Evolutionary conservation across 1,140 invertebrate species (phyloP), one percentile per base, ranked within the genome.

Genomic region (Leptopilina clavipes): DNA sequence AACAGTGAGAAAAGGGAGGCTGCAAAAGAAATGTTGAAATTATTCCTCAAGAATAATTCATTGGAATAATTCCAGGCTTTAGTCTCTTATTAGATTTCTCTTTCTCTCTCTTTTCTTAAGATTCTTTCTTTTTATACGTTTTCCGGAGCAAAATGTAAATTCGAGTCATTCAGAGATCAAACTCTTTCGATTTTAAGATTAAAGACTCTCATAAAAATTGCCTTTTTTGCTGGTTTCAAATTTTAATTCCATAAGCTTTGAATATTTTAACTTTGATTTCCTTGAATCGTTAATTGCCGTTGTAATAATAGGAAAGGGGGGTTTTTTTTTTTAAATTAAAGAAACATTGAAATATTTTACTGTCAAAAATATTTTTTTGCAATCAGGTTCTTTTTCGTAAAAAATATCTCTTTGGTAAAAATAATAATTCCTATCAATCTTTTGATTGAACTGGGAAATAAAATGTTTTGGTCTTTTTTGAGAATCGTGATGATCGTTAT

Each of bases 1-100:
- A 40, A 40, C 5, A 7, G 37, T 9, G 37, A 8, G 37, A 40
- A 6, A 40, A 40, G 79, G n/a, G n/a, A 78, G 71, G 71, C 59
- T 31, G 8, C 6, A 31, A 31, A 31, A 59, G 54, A 59, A 22
- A 59, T 59, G 12, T 65, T n/a, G 1, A 31, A 65, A 31, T 65
- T 65, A 65, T 65, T 31, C 59, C 25, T 7, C 37, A 31, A 14
- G 25, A 65, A 65, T 65, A 65, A 65, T 52, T 52, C 48, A 52
- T 52, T 52, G 48, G 59, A 65, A 65, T n/a, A 65, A 65, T 65
- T 31, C 19, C 22, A 25, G 22, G 12, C 56, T 37, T 59, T 59
- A 19, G 18, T 17, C 6, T 65, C 19, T 31, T 37, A 37, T 65
- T 65, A 31, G 3, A 17, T 31, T 65, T 14, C 3, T 17, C 48